phyloP scores from a whole-genome alignment of 2,113 vertebrate species.

The Thamnophis sirtalis region DNA sequence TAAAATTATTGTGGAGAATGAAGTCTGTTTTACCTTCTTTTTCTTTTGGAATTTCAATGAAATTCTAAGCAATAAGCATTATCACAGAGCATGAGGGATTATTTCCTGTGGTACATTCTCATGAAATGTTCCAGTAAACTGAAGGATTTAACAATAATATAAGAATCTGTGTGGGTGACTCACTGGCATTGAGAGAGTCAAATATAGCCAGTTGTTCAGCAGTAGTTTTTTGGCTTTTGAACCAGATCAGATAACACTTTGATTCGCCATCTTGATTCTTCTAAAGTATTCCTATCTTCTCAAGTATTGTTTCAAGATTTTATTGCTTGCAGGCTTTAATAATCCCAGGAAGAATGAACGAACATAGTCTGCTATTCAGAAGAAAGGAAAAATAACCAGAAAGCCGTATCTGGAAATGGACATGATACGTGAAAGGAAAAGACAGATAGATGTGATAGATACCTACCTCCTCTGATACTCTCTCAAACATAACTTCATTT shows the following conservation, averaged over 20 bases:
- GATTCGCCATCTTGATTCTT: not conserved
- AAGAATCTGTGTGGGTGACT: slow-evolving; percentile 44
- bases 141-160: slow-evolving; percentile 31
- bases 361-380: slow-evolving; percentile 26
- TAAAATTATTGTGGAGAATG: slow-evolving; percentile 30
- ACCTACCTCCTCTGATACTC: not conserved
- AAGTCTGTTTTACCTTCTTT: slow-evolving; percentile 30
- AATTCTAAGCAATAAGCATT: slow-evolving; percentile 52
- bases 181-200: slow-evolving; percentile 24
- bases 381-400: slow-evolving; percentile 13
- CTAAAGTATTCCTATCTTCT: slow-evolving; percentile 25
- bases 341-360: not conserved
- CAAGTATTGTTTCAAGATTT: not conserved
- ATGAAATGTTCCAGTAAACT: slow-evolving; percentile 36
- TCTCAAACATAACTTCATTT: slow-evolving; percentile 20
- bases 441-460: slow-evolving; percentile 29
- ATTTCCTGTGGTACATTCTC: slow-evolving; percentile 29
- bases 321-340: fast-evolving
- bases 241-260: not conserved
- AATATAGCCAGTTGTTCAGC: slow-evolving; percentile 50
- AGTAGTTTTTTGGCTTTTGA: slow-evolving; percentile 48
- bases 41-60: slow-evolving; percentile 45
- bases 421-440: slow-evolving; percentile 6
- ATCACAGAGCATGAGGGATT: slow-evolving; percentile 22
- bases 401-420: slow-evolving; percentile 41